Conservation (phyloP, 2,113 vertebrate species). For the Struthio camelus region DNA sequence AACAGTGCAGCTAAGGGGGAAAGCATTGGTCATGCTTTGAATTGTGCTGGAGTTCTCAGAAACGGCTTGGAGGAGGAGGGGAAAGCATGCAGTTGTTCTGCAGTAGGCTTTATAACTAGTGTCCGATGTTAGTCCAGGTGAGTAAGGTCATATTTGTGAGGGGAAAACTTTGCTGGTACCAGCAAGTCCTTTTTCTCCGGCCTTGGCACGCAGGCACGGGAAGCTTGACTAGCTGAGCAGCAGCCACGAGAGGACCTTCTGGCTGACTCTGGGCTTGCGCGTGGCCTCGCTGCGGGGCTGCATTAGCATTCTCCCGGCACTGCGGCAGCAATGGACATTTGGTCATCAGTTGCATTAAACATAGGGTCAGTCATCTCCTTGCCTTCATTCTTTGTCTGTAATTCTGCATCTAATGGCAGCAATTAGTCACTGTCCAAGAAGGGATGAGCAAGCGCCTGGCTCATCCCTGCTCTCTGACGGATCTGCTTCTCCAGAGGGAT, state of each 20-base stretch:
- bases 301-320: conserved; percentile 6
- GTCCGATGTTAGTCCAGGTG: not conserved
- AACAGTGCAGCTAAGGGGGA: not conserved
- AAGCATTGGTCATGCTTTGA: not conserved
- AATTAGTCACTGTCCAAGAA: conserved; percentile 79
- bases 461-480: conserved; percentile 46
- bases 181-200: not conserved
- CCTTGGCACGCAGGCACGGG: accelerated
- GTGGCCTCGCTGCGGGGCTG: not conserved
- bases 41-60: not conserved
- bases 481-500: conserved; percentile 51
- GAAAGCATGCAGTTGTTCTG: not conserved
- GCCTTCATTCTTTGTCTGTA: conserved; percentile 54
- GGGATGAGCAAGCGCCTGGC: conserved; percentile 56
- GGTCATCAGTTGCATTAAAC: conserved; percentile 41
- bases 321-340: not conserved
- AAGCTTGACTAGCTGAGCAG: not conserved
- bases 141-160: accelerated
- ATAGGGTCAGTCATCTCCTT: conserved; percentile 28
- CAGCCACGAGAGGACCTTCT: not conserved
- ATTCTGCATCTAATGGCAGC: conserved; percentile 72
- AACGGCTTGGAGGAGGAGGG: not conserved
- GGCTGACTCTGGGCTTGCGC: not conserved
- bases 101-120: not conserved
- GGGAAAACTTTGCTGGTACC: not conserved